Conservation (phyloP, 2,113 vertebrate species). For the Actinemys pallida region DNA sequence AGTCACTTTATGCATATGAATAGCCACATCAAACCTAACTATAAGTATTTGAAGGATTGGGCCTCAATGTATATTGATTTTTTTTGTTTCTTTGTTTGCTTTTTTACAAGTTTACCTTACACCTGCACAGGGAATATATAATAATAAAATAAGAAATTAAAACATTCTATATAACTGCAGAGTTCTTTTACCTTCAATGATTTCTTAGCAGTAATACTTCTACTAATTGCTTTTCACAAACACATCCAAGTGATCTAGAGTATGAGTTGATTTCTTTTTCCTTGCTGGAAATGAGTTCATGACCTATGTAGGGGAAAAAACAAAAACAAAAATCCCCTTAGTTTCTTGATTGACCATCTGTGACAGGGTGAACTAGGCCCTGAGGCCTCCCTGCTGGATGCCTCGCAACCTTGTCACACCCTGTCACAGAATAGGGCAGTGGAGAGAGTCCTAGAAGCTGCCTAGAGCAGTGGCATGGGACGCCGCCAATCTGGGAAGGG, state of each 20-base stretch:
- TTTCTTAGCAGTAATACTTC: background rate
- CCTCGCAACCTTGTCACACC: too few relatives aligned
- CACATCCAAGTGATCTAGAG: background rate
- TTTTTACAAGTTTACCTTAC: background rate
- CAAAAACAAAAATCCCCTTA: rapidly evolving
- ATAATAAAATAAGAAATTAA: slow-evolving; percentile 34
- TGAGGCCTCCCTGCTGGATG: too few relatives aligned
- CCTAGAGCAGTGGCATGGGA: too few relatives aligned
- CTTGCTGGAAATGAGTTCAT: background rate
- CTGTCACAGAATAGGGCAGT: too few relatives aligned
- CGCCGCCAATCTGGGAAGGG: too few relatives aligned
- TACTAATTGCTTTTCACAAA: slow-evolving; percentile 1
- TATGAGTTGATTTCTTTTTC: background rate
- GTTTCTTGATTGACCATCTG: background rate
- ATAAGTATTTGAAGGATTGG: background rate
- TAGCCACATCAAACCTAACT: background rate
- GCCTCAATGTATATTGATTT: background rate
- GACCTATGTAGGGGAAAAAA: too few relatives aligned
- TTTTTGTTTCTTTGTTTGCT: background rate
- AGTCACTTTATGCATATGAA: background rate
- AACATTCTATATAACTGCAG: background rate
- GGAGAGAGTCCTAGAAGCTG: too few relatives aligned
- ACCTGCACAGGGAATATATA: background rate
- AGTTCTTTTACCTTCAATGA: slow-evolving; percentile 1
- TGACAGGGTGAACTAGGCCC: background rate